A percentile compares a stretch with the other conserved stretches of the same genome.
These are phyloP conservation scores for Leptura quadrifasciata DNA, from an alignment of 2,888 invertebrate genomes.

Conservation along the genomic window DNA sequence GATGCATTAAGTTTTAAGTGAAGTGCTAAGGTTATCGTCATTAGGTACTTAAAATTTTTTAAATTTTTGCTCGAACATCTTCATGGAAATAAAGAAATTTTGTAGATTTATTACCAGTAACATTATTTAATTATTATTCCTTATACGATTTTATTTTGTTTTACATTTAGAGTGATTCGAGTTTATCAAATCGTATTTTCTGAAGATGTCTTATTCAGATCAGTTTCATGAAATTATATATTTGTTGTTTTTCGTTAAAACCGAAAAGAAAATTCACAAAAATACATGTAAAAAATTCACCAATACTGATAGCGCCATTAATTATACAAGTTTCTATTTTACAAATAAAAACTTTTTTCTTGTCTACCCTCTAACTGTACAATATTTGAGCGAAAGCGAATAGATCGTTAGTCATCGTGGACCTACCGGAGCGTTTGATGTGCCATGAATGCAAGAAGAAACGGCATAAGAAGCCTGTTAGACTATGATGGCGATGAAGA, in stretches of 20 bases:
- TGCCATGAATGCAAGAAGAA: constrained; percentile 12
- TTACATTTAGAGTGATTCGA: no score
- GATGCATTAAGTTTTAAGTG: constrained; percentile 20
- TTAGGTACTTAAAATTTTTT: constrained; percentile 19
- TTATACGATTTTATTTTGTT: no score
- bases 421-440: constrained; percentile 14
- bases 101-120: no score
- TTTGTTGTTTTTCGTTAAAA: no score
- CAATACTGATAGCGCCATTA: background rate
- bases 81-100: background rate
- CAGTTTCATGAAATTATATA: no score
- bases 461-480: constrained; percentile 13
- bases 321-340: background rate
- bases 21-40: constrained; percentile 13
- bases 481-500: background rate
- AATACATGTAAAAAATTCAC: no score
- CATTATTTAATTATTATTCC: no score
- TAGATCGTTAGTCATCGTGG: background rate
- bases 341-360: background rate
- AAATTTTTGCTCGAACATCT: background rate
- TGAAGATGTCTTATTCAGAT: no score
- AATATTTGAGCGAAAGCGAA: background rate
- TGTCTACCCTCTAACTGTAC: background rate
- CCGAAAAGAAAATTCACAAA: no score
- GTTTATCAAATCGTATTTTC: no score